Evolutionary conservation across 2,113 vertebrate genomes (phyloP).

Genomic region (Eolophus roseicapilla): DNA sequence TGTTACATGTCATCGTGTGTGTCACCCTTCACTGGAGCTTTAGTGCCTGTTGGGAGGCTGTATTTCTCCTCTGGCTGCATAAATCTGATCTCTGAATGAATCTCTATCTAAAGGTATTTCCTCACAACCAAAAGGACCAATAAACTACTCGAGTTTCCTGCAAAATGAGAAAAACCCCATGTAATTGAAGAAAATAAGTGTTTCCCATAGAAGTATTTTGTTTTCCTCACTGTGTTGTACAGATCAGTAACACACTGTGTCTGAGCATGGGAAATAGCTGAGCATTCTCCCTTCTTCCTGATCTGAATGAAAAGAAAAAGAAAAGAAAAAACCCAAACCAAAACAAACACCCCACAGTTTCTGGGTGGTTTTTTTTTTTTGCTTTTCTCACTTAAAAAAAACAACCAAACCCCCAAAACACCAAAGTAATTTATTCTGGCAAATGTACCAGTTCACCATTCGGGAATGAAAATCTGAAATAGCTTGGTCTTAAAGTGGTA

Average conservation of each 20-base stretch:
- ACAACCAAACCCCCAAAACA: not conserved
- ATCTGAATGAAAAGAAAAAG: not conserved
- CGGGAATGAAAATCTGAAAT: not conserved
- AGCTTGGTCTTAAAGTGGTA: not conserved
- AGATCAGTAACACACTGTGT: not conserved
- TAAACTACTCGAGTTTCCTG: not conserved
- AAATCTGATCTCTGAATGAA: not conserved
- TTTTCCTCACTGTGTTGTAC: not conserved
- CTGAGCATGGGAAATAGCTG: not conserved
- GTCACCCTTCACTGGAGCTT: not conserved
- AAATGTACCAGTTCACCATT: not conserved
- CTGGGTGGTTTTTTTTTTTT: not conserved
- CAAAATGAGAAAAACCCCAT: not conserved
- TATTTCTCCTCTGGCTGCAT: not conserved
- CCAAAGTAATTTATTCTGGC: not conserved
- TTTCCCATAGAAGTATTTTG: not conserved
- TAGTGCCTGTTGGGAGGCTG: not conserved
- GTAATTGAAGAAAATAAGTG: not conserved
- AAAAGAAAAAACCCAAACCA: not conserved
- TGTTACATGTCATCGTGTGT: not conserved
- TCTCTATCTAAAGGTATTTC: accelerated
- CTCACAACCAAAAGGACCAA: not conserved
- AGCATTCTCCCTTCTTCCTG: not conserved
- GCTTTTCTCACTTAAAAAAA: not conserved
- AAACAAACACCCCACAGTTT: not conserved